Base-by-base conservation (phyloP, 1,140 invertebrate genomes). In the Ostrea edulis region DNA sequence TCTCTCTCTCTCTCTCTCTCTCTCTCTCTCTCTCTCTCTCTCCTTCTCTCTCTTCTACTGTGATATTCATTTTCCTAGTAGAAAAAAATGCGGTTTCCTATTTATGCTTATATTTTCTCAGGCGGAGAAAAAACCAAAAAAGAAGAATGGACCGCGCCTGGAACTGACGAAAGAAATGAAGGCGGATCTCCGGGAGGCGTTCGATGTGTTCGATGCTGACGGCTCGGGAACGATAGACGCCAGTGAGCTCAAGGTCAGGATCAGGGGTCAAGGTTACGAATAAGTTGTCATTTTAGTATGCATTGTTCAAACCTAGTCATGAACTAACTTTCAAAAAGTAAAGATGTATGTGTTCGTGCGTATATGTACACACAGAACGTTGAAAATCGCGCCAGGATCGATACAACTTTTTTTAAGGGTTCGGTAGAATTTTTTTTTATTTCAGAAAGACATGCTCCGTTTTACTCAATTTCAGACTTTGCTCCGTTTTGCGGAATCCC, bases 161-260 rank as follows among this genome's bases (percentile, higher is more conserved):
- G 83, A 88, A 53, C 68, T 88, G 9, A 88, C 84, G 25, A 82
- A 85, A 8, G 82, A 88, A 81, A 77, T 82, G 58, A 85, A 85
- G 51, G 87, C 83, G 58, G 87, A 88, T 25, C 29, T 88, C 29
- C 55, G 87, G 14, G n/a, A 55, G 53, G 87, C 87, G n/a, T 88
- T 88, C 62, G 87, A 88, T 82, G n/a, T 88, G 4, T 88, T 88
- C 29, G 87, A 88, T 51, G 87, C 83, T 8, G 87, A 88, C 62
- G 87, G 87, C 20, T 88, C 87, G 12, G 87, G 87, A 17, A 88
- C 87, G 1, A 88, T 88, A 20, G 87, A 88, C 51, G 87, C 71
- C 14, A 85, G 84, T 52, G 87, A 88, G 54, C 62, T 88, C 35
- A 88, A 88, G 84, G 84, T 85, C 71, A 83, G 51, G n/a, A 14